Evolutionary conservation across 2,113 vertebrate species (phyloP).

Genomic region (Pelmatolapia mariae): DNA sequence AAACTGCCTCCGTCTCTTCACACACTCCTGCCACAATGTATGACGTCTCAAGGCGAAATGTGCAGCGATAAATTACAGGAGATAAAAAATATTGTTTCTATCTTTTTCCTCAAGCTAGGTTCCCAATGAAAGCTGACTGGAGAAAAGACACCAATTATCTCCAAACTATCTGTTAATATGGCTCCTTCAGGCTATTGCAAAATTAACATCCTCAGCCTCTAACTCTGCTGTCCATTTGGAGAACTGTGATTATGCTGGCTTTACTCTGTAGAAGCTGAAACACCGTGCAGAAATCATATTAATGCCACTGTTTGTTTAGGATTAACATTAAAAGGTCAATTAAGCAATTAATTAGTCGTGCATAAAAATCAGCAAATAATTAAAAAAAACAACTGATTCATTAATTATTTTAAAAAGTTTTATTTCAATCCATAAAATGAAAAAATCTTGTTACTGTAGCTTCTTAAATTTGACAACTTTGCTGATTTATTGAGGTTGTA

Average conservation of each 20-base stretch:
- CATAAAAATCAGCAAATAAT: neutral
- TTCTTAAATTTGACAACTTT: neutral
- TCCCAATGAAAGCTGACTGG: neutral
- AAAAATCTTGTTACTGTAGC: neutral
- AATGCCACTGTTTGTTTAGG: neutral
- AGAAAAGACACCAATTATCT: neutral
- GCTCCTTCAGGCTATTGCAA: neutral
- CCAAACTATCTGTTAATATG: slow-evolving; percentile 12
- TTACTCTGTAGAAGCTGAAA: neutral
- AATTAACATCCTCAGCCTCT: neutral
- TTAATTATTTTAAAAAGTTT: neutral
- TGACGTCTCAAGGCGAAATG: slow-evolving; percentile 15
- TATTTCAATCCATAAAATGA: neutral
- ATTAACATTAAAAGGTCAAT: neutral
- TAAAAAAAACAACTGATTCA: neutral
- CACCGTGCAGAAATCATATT: neutral
- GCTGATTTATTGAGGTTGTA: neutral
- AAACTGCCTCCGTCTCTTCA: neutral
- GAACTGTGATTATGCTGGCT: neutral
- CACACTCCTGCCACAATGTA: neutral
- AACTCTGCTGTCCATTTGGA: neutral
- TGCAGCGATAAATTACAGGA: slow-evolving; percentile 30
- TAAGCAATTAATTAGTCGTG: neutral
- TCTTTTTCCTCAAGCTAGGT: slow-evolving; percentile 5
- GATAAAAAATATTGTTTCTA: slow-evolving; percentile 11